Percentiles rank a stretch among this genome's conserved stretches.
phyloP scores from a whole-genome alignment of 2,888 invertebrate species.

The Escarpia spicata region DNA sequence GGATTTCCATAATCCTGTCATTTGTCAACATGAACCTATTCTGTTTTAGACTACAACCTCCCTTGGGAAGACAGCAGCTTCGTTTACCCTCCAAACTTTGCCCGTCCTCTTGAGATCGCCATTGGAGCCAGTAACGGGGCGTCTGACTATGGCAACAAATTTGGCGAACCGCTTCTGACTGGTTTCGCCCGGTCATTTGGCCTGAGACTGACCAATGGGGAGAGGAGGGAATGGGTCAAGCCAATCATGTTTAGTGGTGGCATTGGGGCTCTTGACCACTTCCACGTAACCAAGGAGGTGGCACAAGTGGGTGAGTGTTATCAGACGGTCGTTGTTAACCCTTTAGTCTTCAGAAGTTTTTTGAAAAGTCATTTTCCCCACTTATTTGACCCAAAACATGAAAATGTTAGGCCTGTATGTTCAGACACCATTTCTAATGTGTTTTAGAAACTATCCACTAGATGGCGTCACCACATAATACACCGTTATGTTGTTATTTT shows the following conservation, averaged over 20 bases:
- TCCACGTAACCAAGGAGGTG: constrained; percentile 80
- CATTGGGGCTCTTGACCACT: constrained; percentile 87
- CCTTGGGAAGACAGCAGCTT: constrained; percentile 85
- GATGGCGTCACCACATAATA: too few species aligned
- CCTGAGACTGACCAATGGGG: constrained; percentile 71
- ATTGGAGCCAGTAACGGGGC: constrained; percentile 98
- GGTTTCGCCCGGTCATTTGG: constrained; percentile 77
- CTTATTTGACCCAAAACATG: too few species aligned
- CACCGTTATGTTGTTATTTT: too few species aligned
- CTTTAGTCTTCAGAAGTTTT: too few species aligned
- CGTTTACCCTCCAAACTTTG: constrained; percentile 87
- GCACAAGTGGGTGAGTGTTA: constrained; percentile 76
- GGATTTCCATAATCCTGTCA: neutral
- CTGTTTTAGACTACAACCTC: constrained; percentile 76
- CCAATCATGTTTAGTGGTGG: constrained; percentile 99
- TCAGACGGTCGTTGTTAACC: neutral
- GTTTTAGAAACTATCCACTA: too few species aligned
- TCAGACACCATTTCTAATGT: too few species aligned
- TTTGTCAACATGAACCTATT: neutral
- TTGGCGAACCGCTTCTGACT: constrained; percentile 86
- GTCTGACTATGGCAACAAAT: constrained; percentile 98
- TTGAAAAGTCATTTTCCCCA: too few species aligned
- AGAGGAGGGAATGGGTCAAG: constrained; percentile 92
- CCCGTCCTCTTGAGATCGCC: constrained; percentile 86
- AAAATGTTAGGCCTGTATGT: too few species aligned